Conservation (phyloP, 2,888 invertebrate species). For the Zygothrica quintamaculata region DNA sequence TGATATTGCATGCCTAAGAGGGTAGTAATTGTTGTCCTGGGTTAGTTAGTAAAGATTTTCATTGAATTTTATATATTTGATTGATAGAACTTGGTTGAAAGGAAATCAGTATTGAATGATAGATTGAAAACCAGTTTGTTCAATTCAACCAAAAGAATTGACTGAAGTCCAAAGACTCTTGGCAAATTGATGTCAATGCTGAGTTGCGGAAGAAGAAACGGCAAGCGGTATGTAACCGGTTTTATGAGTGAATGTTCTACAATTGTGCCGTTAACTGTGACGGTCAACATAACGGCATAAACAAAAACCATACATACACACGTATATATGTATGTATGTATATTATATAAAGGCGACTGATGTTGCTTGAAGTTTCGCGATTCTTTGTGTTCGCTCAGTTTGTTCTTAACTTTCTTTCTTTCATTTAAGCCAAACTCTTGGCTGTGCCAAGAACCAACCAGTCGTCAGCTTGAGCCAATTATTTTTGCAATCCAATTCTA, state of each 20-base stretch:
- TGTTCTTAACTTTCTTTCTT: slow-evolving; percentile 62
- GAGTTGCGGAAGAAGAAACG: not conserved
- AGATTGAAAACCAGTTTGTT: slow-evolving; percentile 2
- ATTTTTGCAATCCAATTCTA: slow-evolving; percentile 40
- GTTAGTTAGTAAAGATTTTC: no score
- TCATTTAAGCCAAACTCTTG: slow-evolving; percentile 39
- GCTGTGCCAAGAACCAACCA: not conserved
- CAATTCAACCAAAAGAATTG: not conserved
- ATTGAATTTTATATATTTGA: no score
- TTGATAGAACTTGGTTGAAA: no score
- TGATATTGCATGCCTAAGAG: no score
- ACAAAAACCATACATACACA: slow-evolving; percentile 26
- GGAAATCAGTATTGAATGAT: not conserved
- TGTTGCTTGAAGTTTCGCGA: slow-evolving; percentile 21
- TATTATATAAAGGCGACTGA: slow-evolving; percentile 14
- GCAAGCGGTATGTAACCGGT: not conserved
- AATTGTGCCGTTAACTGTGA: slow-evolving; percentile 66
- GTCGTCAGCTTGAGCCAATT: slow-evolving; percentile 45
- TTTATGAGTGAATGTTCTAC: slow-evolving; percentile 25
- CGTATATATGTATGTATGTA: no score
- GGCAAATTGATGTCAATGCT: slow-evolving; percentile 3
- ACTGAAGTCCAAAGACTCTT: not conserved
- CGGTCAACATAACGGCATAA: slow-evolving; percentile 75
- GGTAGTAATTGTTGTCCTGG: no score
- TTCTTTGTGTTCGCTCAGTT: slow-evolving; percentile 18